Conservation (phyloP, 2,113 vertebrate genomes). For the Amphiprion ocellaris region DNA sequence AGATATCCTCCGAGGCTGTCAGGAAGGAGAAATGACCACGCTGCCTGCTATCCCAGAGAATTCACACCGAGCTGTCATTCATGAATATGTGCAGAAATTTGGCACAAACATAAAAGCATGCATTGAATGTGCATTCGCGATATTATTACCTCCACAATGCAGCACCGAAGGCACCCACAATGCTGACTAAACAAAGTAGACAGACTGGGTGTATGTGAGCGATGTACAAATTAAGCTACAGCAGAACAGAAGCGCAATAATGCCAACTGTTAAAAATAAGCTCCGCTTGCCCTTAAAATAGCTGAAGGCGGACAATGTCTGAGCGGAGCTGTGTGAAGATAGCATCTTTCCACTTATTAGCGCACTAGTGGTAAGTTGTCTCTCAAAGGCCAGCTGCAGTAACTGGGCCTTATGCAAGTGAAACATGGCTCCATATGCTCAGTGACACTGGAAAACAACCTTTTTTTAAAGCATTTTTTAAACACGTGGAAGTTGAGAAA, state of each 20-base stretch:
- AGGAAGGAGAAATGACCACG: constrained; percentile 2
- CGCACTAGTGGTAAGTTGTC: constrained; percentile 2
- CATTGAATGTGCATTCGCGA: background rate
- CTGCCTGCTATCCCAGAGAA: constrained; percentile 2
- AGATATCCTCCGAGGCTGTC: background rate
- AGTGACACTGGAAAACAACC: background rate
- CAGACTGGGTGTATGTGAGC: background rate
- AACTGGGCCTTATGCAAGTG: constrained; percentile 11
- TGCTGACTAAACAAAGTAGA: background rate
- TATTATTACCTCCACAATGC: constrained; percentile 3
- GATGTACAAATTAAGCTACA: constrained; percentile 19
- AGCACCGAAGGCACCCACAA: constrained; percentile 29
- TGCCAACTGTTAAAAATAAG: constrained; percentile 25
- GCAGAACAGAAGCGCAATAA: constrained; percentile 20
- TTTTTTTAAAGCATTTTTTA: too few relatives aligned
- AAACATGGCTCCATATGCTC: background rate
- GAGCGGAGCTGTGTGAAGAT: constrained; percentile 23
- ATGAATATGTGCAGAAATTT: background rate
- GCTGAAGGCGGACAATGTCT: constrained; percentile 28
- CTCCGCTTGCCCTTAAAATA: constrained; percentile 27
- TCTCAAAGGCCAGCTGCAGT: constrained; percentile 20
- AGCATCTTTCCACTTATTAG: constrained; percentile 52
- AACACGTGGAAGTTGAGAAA: background rate
- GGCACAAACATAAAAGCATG: background rate
- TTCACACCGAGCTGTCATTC: background rate